Evolutionary conservation across 2,797 vertebrate species (phyloP), one percentile per base, ranked within the genome.

Genomic region (Pangasius djambal): DNA sequence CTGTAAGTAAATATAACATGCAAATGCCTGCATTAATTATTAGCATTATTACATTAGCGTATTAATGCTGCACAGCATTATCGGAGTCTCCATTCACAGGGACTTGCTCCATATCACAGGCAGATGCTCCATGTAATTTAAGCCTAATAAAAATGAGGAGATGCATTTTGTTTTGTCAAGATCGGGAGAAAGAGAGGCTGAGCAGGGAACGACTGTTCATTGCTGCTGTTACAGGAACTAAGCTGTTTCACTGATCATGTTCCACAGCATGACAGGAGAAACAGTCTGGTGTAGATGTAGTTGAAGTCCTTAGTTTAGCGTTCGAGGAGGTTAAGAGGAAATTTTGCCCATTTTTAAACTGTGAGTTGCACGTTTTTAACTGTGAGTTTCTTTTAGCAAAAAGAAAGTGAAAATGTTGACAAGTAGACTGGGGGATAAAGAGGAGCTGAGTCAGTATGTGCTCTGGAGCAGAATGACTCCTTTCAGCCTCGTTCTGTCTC

Each of bases 361-460:
- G 0, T 77, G 12, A 50, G 18, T 13, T 50, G 10, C 74, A 28
- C 40, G 28, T n/a, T 77, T 6, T 48, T 48, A 48, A 48, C 48
- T 48, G 8, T 48, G 48, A 48, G 48, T 48, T 81, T 37, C 52
- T 81, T 81, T 34, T 22, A 59, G 34, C 55, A 40, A 13, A 37
- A 65, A 65, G 10, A 48, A 65, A 65, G 28, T 10, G 40, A 63
- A 83, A 83, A 20, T 67, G 15, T 48, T n/a, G 59, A 81, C 5
- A 9, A 59, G 12, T 28, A 37, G 75, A n/a, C 52, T 44, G 0
- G 0, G 52, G 15, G 15, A 34, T 70, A 28, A 55, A 31, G 50
- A 48, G 52, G 8, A 82, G 78, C 77, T 72, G 86, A 82, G 28
- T 88, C 78, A 74, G 52, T 34, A 15, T 40, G 48, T 9, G 10